Evolutionary conservation across 2,797 vertebrate genomes (phyloP).

Genomic region (Gallinago stenura): DNA sequence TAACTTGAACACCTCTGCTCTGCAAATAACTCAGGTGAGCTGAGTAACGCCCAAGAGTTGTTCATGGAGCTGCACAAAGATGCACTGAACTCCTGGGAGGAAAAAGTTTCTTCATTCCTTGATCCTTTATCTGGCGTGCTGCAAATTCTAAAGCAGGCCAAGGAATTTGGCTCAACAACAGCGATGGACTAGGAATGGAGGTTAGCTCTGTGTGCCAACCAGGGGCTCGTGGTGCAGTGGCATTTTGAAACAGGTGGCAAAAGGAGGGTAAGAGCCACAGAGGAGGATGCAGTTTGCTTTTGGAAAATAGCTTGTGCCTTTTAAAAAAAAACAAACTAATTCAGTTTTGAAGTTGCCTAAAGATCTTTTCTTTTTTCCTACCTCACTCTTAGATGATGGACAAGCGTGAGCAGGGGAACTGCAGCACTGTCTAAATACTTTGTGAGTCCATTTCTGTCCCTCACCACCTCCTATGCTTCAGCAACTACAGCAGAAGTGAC

Average conservation of each 20-base stretch:
- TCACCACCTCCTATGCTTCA: background rate
- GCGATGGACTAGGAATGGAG: background rate
- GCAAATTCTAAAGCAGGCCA: background rate
- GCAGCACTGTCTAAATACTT: background rate
- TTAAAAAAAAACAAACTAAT: background rate
- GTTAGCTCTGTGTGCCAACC: background rate
- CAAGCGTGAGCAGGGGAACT: background rate
- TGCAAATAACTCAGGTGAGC: background rate
- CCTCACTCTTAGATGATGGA: background rate
- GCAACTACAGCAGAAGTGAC: background rate
- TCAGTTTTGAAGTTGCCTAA: background rate
- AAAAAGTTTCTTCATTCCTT: background rate
- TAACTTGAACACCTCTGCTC: background rate
- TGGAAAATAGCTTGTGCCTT: background rate
- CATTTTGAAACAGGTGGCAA: background rate
- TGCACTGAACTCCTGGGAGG: background rate
- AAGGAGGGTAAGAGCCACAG: background rate
- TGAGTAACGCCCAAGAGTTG: background rate
- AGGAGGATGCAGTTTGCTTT: background rate
- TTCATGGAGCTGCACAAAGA: background rate
- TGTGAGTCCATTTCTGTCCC: background rate
- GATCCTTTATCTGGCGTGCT: background rate
- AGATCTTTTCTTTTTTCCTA: background rate
- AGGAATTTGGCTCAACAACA: background rate
- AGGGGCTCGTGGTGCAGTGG: background rate